Evolutionary conservation across 2,113 vertebrate genomes (phyloP).

Genomic region (human (Homo sapiens)): GRCh38 chr13:51136501-51137000

Average conservation of each 20-base stretch:
- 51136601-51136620: too few relatives aligned
- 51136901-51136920: too few relatives aligned
- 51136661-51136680: background rate
- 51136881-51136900: background rate
- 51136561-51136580: fast-evolving
- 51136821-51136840: background rate
- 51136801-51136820: background rate
- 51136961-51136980: background rate
- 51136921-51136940: background rate
- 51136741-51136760: background rate
- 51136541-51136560: background rate
- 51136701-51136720: background rate
- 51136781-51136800: background rate
- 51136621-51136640: background rate
- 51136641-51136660: background rate
- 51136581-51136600: fast-evolving
- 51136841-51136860: background rate
- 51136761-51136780: background rate
- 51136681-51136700: background rate
- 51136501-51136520: background rate
- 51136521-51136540: background rate
- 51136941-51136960: background rate
- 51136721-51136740: background rate
- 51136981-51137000: background rate
- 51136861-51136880: background rate